These are phyloP conservation scores for Semnopithecus entellus DNA, from an alignment of 2,113 vertebrate genomes.

Conservation along the genomic window DNA sequence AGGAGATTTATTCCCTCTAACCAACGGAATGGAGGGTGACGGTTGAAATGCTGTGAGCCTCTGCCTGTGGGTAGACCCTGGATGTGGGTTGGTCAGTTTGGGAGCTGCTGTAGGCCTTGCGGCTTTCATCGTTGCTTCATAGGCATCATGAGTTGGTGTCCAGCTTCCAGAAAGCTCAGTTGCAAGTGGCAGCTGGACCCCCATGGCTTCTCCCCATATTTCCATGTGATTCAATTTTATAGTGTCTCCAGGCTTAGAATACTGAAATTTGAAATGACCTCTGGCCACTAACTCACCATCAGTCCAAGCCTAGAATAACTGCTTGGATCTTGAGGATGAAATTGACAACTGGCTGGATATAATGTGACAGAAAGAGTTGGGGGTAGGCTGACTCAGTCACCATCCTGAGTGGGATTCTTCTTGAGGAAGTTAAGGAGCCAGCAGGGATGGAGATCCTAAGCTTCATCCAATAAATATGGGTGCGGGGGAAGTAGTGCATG, in stretches of 20 bases:
- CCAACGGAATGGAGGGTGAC: not conserved
- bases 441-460: not conserved
- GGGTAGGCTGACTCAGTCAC: not conserved
- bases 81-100: not conserved
- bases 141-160: not conserved
- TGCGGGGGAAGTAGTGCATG: too few relatives aligned
- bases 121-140: not conserved
- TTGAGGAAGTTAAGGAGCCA: not conserved
- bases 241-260: not conserved
- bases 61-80: rapidly evolving
- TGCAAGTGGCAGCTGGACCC: not conserved
- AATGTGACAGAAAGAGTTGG: not conserved
- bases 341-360: not conserved
- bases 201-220: not conserved
- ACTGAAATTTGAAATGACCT: not conserved
- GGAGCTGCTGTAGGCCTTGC: rapidly evolving
- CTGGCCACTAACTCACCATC: not conserved
- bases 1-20: not conserved
- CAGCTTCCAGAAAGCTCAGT: not conserved
- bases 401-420: not conserved
- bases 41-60: not conserved
- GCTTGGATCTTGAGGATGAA: not conserved
- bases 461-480: not conserved
- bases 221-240: not conserved
- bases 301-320: not conserved